phyloP scores from a whole-genome alignment of 2,888 invertebrate species.

The Chalcosyrphus nemorum region DNA sequence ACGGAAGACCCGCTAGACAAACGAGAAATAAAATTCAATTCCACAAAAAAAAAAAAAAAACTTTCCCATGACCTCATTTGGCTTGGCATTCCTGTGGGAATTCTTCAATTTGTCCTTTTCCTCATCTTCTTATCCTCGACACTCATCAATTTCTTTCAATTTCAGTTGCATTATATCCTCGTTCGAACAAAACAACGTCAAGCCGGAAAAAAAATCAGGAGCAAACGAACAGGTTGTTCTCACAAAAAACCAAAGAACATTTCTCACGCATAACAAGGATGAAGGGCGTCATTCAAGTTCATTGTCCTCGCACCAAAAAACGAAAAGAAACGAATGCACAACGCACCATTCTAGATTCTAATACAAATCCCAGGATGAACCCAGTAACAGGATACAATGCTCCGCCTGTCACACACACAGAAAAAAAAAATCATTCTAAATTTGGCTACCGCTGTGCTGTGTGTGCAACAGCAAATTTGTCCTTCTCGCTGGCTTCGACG shows the following conservation, averaged over 20 bases:
- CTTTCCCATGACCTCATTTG: constrained; percentile 68
- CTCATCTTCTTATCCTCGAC: constrained; percentile 33
- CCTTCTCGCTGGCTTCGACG: constrained; percentile 19
- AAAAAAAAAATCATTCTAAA: constrained; percentile 64
- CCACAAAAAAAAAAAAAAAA: constrained; percentile 37
- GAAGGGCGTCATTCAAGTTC: constrained; percentile 44
- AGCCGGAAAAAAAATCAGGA: constrained; percentile 54
- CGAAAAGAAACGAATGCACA: constrained; percentile 3
- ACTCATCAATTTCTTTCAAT: constrained; percentile 19
- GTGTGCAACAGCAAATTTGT: constrained; percentile 58
- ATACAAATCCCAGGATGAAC: constrained; percentile 39
- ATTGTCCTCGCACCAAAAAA: constrained; percentile 47
- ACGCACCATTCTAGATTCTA: constrained; percentile 32
- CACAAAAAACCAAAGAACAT: constrained; percentile 3
- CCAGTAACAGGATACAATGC: constrained; percentile 43
- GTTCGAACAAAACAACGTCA: constrained; percentile 23
- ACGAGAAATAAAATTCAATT: constrained; percentile 36
- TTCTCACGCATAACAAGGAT: constrained; percentile 56
- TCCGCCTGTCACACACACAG: constrained; percentile 30
- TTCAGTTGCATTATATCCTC: constrained; percentile 37
- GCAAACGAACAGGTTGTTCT: constrained; percentile 66
- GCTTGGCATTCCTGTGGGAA: constrained; percentile 68
- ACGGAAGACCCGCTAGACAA: not conserved
- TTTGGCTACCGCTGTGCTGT: constrained; percentile 50
- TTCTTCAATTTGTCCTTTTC: constrained; percentile 64